Evolutionary conservation across 2,113 vertebrate genomes (phyloP).

Genomic region (Otolemur garnettii): DNA sequence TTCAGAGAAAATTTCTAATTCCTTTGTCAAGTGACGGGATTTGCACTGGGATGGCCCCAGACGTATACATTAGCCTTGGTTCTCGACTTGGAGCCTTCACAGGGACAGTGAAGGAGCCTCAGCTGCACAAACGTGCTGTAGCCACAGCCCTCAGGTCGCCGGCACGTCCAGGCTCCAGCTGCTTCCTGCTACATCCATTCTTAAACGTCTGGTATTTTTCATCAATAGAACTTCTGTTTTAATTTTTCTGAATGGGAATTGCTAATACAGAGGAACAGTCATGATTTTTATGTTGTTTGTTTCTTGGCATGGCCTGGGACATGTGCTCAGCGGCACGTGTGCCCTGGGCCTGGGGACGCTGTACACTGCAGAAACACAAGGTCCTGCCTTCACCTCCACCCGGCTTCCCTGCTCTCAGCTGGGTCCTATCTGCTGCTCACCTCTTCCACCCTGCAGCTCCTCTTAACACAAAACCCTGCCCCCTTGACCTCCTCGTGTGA

Average conservation of each 20-base stretch:
- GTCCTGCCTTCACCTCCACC: accelerated
- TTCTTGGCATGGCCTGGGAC: background rate
- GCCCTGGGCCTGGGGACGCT: background rate
- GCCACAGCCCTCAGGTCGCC: too few relatives aligned
- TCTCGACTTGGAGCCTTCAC: background rate
- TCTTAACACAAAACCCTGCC: background rate
- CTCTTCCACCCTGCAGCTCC: background rate
- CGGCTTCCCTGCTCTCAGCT: background rate
- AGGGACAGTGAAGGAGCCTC: too few relatives aligned
- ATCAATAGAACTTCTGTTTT: background rate
- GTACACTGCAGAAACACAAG: accelerated
- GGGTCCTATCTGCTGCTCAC: too few relatives aligned
- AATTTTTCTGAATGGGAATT: background rate
- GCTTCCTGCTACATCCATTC: background rate
- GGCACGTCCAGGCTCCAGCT: background rate
- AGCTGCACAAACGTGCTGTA: too few relatives aligned
- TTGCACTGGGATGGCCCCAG: background rate
- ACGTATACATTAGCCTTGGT: accelerated
- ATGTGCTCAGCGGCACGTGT: too few relatives aligned
- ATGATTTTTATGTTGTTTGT: background rate
- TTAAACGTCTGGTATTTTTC: background rate
- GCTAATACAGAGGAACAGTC: background rate
- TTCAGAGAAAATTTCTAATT: background rate
- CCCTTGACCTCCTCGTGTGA: accelerated
- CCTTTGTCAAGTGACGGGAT: background rate